Base-by-base conservation (phyloP, 30 jellyfish, hydroid and myxozoan genomes). In the Pelagia noctiluca region DNA sequence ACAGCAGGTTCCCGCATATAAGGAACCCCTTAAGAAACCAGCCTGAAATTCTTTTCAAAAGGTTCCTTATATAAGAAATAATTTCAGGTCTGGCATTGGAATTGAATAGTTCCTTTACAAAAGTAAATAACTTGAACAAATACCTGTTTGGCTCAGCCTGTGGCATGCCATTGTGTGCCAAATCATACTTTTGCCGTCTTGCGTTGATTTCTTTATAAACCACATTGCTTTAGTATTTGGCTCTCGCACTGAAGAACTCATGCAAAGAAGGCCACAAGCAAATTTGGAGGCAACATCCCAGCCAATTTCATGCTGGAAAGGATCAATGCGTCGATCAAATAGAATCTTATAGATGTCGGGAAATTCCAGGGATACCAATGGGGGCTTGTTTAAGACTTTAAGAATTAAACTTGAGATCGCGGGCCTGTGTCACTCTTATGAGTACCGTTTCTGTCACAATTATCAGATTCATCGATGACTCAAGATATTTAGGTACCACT, bases 81-180 rank as follows among this genome's bases (percentile, higher is more conserved):
- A n/a, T n/a, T n/a, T n/a, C n/a, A n/a, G n/a, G n/a, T n/a, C 25
- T 67, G 21, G 8, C 35, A 1, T 49, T 49, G n/a, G n/a, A 29
- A 60, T 22, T 22, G n/a, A 60, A 22, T 60, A 60, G n/a, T 60
- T 22, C 7, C n/a, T 60, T 12, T 12, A 60, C 7, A 29, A 60
- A 4, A 60, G 12, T 4, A 13, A 60, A 60, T 5, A 60, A 60
- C 7, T n/a, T n/a, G 21, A 60, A 8, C 26, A 50, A 31, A 1
- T 54, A 90, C 97, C 95, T 84, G 97, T 75, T 42, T 90, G 96
- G 32, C 94, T 73, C 19, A 87, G 87, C 26, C 97, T 75, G 19
- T 26, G 2, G 32, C 97, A 90, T 0, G 97, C 97, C 93, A 83
- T 54, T 26, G 63, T 62, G 32, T 93, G 76, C 97, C 97, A 90